Percentiles rank a stretch among this genome's conserved stretches.
Conservation (phyloP, 35 echinoderm and acorn worm species). For the Apostichopus parvimensis region DNA sequence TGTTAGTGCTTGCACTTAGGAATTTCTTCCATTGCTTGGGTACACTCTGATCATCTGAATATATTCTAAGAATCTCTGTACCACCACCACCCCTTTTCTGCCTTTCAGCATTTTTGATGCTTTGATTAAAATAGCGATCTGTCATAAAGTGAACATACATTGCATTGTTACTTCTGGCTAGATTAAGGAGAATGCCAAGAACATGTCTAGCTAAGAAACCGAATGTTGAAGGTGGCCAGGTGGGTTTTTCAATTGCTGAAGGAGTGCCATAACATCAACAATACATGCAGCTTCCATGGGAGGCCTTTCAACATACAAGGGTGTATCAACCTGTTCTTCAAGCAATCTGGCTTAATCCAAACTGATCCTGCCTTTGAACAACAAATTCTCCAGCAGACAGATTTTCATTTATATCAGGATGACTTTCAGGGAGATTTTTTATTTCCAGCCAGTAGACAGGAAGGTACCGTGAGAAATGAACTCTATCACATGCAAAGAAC, state of each 20-base stretch:
- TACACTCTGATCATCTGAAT: slow-evolving; percentile 52
- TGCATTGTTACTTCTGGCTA: slow-evolving; percentile 23
- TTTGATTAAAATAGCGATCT: neutral
- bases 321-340: slow-evolving; percentile 24
- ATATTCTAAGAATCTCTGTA: slow-evolving; percentile 13
- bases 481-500: too few relatives aligned
- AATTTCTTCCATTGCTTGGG: slow-evolving; percentile 70
- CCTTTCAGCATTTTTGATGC: slow-evolving; percentile 39
- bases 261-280: slow-evolving; percentile 39
- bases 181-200: slow-evolving; percentile 11
- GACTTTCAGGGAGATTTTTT: slow-evolving; percentile 21
- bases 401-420: slow-evolving; percentile 39
- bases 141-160: slow-evolving; percentile 31
- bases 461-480: slow-evolving; percentile 46
- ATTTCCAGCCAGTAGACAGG: slow-evolving; percentile 80
- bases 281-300: slow-evolving; percentile 10
- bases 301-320: slow-evolving; percentile 1
- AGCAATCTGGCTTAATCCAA: slow-evolving; percentile 56
- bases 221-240: slow-evolving; percentile 30
- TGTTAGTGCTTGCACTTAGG: slow-evolving; percentile 21
- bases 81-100: slow-evolving; percentile 15
- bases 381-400: slow-evolving; percentile 62
- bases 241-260: slow-evolving; percentile 41
- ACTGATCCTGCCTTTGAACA: slow-evolving; percentile 58
- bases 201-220: slow-evolving; percentile 20